Base-by-base conservation (phyloP, 2,888 invertebrate species). In the Spilarctia lutea region DNA sequence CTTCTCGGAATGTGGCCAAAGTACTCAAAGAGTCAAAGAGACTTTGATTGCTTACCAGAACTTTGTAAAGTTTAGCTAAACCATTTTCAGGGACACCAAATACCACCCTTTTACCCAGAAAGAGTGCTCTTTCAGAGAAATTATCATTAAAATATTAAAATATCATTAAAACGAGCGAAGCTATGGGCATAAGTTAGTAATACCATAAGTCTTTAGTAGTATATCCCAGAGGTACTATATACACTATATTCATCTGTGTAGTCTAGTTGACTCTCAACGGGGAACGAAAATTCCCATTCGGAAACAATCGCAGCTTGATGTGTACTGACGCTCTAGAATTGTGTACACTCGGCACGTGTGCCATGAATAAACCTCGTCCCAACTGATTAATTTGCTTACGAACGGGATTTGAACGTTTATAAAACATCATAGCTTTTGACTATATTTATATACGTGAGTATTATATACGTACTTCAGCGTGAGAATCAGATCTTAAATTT, bases 291-390 rank as follows among this genome's bases (percentile, higher is more conserved):
- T 48, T 42, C 35, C 65, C 30, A 67, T 33, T 65, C 52, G 35
- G 30, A 65, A 65, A 68, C 68, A 72, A 75, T 68, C 69, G 48
- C 33, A 24, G n/a, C 27, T 42, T 69, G 30, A 48, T 72, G 65
- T 72, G 65, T 72, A 45, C 70, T 30, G 30, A 45, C 42, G n/a
- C 48, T 75, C 60, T 74, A 35, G 60, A 67, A 71, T 45, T 71
- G 74, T 71, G 63, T 74, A 71, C 35, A 71, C 42, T 24, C 33
- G 45, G 70, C 48, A 65, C 65, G 74, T 69, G 65, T 65, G 39
- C 56, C 66, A 52, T 65, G 45, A 65, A 39, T 52, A 71, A 60
- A 68, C 71, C n/a, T 67, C 67, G 33, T 42, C n/a, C 33, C 35
- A 33, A 48, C n/a, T 68, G 68, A 67, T 72, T 72, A 67, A 67